Conservation (phyloP, 2,113 vertebrate species). For the Otocyon megalotis region DNA sequence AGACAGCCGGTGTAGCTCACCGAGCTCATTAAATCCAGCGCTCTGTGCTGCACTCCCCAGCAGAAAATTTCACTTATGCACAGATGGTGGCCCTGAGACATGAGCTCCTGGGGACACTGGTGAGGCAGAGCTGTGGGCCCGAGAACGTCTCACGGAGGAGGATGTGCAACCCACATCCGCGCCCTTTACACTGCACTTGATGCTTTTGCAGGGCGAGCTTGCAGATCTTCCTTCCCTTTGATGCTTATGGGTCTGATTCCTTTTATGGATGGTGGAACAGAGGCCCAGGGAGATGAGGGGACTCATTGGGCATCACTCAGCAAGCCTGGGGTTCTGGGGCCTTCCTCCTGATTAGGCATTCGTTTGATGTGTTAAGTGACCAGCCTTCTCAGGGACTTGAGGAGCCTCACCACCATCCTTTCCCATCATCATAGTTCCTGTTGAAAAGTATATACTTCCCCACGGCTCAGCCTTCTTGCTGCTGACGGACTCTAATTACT, state of each 20-base stretch:
- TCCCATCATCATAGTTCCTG: background rate
- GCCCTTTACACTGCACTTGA: fast-evolving
- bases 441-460: background rate
- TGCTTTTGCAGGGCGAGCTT: background rate
- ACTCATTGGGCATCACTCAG: background rate
- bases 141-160: fast-evolving
- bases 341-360: background rate
- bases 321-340: background rate
- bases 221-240: background rate
- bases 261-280: background rate
- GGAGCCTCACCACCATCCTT: background rate
- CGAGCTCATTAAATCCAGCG: background rate
- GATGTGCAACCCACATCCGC: background rate
- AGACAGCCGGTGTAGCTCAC: background rate
- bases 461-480: background rate
- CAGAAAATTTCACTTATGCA: background rate
- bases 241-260: background rate
- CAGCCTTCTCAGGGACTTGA: background rate
- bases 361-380: background rate
- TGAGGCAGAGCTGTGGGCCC: background rate
- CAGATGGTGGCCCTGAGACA: background rate
- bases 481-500: background rate
- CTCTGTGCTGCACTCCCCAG: background rate
- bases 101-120: background rate
- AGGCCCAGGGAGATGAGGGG: background rate